Conservation (phyloP, 2,797 vertebrate genomes). For the Sebastes kiyomatsui region DNA sequence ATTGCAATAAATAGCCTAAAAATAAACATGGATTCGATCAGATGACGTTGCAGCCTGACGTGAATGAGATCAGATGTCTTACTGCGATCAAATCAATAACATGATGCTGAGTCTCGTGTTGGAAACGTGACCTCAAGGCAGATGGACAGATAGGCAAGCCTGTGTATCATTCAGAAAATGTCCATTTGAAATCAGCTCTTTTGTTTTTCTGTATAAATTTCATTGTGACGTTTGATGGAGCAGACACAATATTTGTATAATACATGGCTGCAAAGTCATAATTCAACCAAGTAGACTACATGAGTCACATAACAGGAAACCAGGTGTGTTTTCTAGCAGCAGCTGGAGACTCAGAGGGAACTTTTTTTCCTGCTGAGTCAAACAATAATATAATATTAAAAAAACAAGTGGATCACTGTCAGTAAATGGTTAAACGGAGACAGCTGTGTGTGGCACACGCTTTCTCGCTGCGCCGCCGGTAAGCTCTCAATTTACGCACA, state of each 20-base stretch:
- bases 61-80: neutral
- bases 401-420: neutral
- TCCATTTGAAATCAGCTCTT: neutral
- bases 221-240: neutral
- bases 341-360: constrained; percentile 6
- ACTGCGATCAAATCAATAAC: neutral
- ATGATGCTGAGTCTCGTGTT: neutral
- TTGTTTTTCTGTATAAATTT: neutral
- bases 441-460: neutral
- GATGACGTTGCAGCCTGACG: neutral
- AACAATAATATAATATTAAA: neutral
- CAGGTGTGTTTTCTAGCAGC: constrained; percentile 21
- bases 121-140: neutral
- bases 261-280: neutral
- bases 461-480: neutral
- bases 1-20: neutral
- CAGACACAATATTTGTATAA: neutral
- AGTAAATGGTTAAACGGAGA: neutral
- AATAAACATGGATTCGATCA: neutral
- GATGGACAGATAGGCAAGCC: neutral
- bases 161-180: neutral
- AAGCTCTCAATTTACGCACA: neutral
- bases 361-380: neutral
- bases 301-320: too few species aligned
- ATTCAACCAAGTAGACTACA: too few species aligned